phyloP scores from a whole-genome alignment of 92 coral and sea anemone genomes.

The Epizoanthus scotinus region DNA sequence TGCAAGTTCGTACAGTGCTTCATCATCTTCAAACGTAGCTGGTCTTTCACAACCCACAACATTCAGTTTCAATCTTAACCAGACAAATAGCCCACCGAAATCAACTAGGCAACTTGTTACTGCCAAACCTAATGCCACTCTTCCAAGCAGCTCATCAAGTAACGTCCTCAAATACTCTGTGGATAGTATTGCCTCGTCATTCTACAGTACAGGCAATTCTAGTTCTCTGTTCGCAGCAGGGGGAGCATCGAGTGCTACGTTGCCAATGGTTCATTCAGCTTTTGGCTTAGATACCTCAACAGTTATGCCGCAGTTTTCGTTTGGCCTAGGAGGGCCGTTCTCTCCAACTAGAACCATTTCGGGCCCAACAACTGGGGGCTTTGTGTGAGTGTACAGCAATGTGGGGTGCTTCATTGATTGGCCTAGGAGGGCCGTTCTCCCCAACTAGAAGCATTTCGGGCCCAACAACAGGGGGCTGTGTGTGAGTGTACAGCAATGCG shows the following conservation, averaged over 20 bases:
- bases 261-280: conserved; percentile 31
- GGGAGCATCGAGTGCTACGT: conserved; percentile 22
- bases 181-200: conserved; percentile 83
- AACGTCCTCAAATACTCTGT: conserved; percentile 82
- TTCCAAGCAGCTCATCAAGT: conserved; percentile 44
- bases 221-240: conserved; percentile 42
- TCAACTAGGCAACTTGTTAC: not conserved
- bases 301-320: conserved; percentile 49
- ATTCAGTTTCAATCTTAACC: conserved; percentile 19
- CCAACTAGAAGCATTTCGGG: conserved; percentile 53
- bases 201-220: conserved; percentile 47
- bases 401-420: conserved; percentile 5
- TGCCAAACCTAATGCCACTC: conserved; percentile 1
- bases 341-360: conserved; percentile 58
- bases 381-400: not conserved
- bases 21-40: not conserved
- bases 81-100: conserved; percentile 11
- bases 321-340: conserved; percentile 56
- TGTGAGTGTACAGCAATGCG: not conserved
- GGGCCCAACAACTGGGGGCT: conserved; percentile 37
- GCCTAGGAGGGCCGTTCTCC: conserved; percentile 60
- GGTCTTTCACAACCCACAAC: conserved; percentile 21
- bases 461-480: conserved; percentile 36
- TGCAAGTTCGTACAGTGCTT: conserved; percentile 7
- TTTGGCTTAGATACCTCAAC: conserved; percentile 43